A percentile compares a stretch with the other conserved stretches of the same genome.
phyloP scores from a whole-genome alignment of 2,113 vertebrate genomes.

The Girardinichthys multiradiatus region DNA sequence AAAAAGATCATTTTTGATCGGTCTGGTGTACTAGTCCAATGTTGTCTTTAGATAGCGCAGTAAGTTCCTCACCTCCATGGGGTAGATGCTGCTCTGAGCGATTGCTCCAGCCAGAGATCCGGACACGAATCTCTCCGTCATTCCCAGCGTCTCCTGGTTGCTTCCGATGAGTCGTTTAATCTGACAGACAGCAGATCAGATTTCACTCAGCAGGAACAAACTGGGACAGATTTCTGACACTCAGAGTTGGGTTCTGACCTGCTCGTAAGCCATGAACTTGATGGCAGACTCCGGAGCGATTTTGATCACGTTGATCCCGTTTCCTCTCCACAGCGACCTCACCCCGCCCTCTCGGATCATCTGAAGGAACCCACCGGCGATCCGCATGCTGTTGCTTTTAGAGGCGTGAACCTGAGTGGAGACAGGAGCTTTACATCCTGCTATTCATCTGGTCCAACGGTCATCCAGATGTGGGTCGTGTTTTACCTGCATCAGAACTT shows the following conservation, averaged over 20 bases:
- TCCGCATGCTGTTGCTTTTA: slow-evolving; percentile 91
- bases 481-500: slow-evolving; percentile 96
- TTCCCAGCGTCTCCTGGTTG: slow-evolving; percentile 91
- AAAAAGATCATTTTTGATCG: too few species aligned
- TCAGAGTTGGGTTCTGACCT: slow-evolving; percentile 54
- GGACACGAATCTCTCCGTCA: slow-evolving; percentile 88
- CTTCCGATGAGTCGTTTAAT: slow-evolving; percentile 93
- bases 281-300: slow-evolving; percentile 95
- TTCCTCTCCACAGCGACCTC: slow-evolving; percentile 92
- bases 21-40: too few species aligned
- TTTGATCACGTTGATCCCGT: slow-evolving; percentile 96
- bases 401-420: slow-evolving; percentile 89
- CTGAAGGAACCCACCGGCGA: slow-evolving; percentile 88
- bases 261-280: slow-evolving; percentile 98
- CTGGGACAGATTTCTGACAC: neutral
- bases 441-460: neutral
- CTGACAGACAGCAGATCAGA: slow-evolving; percentile 61
- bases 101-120: slow-evolving; percentile 92
- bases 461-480: neutral
- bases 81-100: slow-evolving; percentile 97
- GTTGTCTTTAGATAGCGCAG: too few species aligned
- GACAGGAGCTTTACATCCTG: rapidly evolving
- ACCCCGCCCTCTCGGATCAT: slow-evolving; percentile 93
- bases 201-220: neutral
- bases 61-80: slow-evolving; percentile 88